A percentile compares a stretch with the other conserved stretches of the same genome.
phyloP scores from a whole-genome alignment of 1,140 invertebrate species.

The Anoplolepis gracilipes region DNA sequence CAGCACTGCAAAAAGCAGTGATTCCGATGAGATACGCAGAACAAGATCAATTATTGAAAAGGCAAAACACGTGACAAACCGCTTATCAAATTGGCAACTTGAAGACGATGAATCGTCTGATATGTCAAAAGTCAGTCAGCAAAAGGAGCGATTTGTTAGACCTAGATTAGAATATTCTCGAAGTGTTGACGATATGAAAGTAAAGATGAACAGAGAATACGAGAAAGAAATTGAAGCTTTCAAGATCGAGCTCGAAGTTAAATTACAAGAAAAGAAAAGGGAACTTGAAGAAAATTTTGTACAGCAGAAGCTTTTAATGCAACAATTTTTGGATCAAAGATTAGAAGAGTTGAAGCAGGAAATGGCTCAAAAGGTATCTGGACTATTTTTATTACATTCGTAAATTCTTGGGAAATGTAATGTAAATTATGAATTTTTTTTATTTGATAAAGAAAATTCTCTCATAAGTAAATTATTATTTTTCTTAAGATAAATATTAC shows the following conservation, averaged over 20 bases:
- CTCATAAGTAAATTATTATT: too few species aligned
- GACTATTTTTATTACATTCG: background rate
- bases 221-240: slow-evolving; percentile 73
- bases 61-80: slow-evolving; percentile 75
- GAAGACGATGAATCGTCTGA: slow-evolving; percentile 78
- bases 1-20: slow-evolving; percentile 71
- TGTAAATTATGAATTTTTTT: background rate
- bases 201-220: slow-evolving; percentile 66
- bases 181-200: slow-evolving; percentile 68
- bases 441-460: too few species aligned
- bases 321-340: slow-evolving; percentile 82
- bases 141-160: slow-evolving; percentile 36
- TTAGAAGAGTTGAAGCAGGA: slow-evolving; percentile 83
- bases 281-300: slow-evolving; percentile 84
- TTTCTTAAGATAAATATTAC: background rate
- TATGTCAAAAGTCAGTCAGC: slow-evolving; percentile 62
- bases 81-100: slow-evolving; percentile 73
- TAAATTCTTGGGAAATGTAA: background rate
- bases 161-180: slow-evolving; percentile 50
- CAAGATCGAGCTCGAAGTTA: slow-evolving; percentile 76
- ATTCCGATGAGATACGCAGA: slow-evolving; percentile 73
- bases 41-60: slow-evolving; percentile 77
- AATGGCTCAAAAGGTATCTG: slow-evolving; percentile 76
- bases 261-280: slow-evolving; percentile 81
- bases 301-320: slow-evolving; percentile 85